Base-by-base conservation (phyloP, 2,888 invertebrate genomes). In the Elysia crispata region DNA sequence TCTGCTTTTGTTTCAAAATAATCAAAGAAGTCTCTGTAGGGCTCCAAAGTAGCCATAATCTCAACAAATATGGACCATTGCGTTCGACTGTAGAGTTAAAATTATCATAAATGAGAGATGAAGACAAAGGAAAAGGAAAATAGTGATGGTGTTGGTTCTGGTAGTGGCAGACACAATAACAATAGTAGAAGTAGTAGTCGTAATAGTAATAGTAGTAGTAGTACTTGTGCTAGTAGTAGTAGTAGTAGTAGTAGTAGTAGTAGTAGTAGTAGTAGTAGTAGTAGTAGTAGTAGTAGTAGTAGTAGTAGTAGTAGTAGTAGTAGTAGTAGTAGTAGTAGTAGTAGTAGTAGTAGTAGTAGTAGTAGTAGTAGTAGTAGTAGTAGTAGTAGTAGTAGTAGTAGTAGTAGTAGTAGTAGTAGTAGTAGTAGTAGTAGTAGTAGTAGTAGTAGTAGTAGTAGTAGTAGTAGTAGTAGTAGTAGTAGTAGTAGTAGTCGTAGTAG, bases 51-150 rank as follows among this genome's bases (percentile, higher is more conserved):
- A 15, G 84, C 79, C 73, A 90, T 77, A 11, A 88, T 86, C 76
- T 90, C 90, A 80, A 85, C 85, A 66, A 91, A 83, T 33, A 86
- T 87, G 28, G 81, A 84, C 91, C 91, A 91, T 18, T 88, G 83
- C 72, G 84, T 79, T 5, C 87, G 88, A 76, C 91, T 91, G 85
- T 57, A 87, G 86, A 28, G 80, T 33, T 77, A 50, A 74, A 5
- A 0, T 20, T 28, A 33, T n/a, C n/a, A 49, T n/a, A 64, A 1
- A 31, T 6, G 1, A 49, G 33, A 72, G 1, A 54, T n/a, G 28
- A 30, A 3, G 50, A 6, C 8, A 50, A 57, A 49, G 62, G 28
- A 49, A 60, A 8, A 60, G 8, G 6, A 60, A 60, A 60, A 41
- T 41, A n/a, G n/a, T n/a, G n/a, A n/a, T n/a, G n/a, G n/a, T n/a